Evolutionary conservation across 2,113 vertebrate genomes (phyloP).

Genomic region (Beaufortia kweichowensis): DNA sequence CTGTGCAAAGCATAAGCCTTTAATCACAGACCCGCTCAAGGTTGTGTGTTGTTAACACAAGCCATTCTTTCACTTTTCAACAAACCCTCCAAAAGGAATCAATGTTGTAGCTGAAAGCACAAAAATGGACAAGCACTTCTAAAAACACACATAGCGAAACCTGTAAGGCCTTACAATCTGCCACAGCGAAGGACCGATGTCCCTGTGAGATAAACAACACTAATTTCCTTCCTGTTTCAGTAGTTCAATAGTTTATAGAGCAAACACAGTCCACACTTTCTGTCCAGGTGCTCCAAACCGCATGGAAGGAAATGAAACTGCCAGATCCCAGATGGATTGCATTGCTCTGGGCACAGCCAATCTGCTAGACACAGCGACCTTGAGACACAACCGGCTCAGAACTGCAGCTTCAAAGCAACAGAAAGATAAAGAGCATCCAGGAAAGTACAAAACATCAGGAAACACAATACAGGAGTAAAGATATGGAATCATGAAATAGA

Average conservation of each 20-base stretch:
- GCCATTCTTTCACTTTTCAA: neutral
- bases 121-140: neutral
- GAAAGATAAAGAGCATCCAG: neutral
- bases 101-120: constrained; percentile 11
- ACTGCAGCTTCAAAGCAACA: constrained; percentile 18
- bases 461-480: neutral
- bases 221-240: constrained; percentile 18
- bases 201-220: constrained; percentile 15
- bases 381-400: constrained; percentile 13
- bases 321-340: constrained; percentile 17
- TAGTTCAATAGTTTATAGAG: neutral
- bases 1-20: neutral
- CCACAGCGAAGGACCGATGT: neutral
- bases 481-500: neutral
- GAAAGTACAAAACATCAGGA: neutral
- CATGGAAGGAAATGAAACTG: constrained; percentile 29
- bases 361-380: constrained; percentile 37
- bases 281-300: constrained; percentile 28
- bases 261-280: constrained; percentile 23
- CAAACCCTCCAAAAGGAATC: constrained; percentile 6
- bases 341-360: constrained; percentile 10
- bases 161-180: neutral
- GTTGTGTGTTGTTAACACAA: neutral
- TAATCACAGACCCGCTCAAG: neutral
- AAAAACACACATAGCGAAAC: neutral